Conservation (phyloP, 2,797 vertebrate genomes). For the Pseudocheirus occidentalis region DNA sequence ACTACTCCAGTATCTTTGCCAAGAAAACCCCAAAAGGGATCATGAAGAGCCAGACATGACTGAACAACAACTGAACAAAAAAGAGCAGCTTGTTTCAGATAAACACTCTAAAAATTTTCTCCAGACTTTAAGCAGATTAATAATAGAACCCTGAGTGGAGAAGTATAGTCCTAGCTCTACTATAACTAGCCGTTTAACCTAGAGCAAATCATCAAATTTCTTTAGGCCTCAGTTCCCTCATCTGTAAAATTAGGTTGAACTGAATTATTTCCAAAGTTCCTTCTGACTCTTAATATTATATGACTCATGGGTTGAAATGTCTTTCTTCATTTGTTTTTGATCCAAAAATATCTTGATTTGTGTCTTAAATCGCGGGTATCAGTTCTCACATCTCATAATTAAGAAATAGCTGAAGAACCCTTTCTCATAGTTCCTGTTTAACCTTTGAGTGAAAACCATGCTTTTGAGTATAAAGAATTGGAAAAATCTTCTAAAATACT, state of each 20-base stretch:
- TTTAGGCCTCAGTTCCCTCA: neutral
- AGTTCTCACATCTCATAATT: neutral
- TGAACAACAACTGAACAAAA: neutral
- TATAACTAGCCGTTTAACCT: neutral
- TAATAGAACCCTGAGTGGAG: neutral
- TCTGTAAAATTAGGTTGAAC: neutral
- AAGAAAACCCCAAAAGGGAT: neutral
- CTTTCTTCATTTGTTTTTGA: neutral
- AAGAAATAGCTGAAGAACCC: neutral
- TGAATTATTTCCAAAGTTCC: neutral
- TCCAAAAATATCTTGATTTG: neutral
- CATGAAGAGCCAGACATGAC: neutral
- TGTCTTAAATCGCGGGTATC: neutral
- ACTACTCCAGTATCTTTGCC: neutral
- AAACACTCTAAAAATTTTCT: neutral
- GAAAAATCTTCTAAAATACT: neutral
- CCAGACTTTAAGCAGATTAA: neutral
- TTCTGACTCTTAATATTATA: neutral
- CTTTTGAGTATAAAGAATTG: neutral
- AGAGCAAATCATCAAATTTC: neutral
- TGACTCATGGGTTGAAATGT: neutral
- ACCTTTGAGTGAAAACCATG: neutral
- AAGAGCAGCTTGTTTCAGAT: neutral
- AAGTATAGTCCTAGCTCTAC: neutral
- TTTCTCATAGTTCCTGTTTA: neutral